phyloP scores from a whole-genome alignment of 2,888 invertebrate genomes.

The Heliconius sara region DNA sequence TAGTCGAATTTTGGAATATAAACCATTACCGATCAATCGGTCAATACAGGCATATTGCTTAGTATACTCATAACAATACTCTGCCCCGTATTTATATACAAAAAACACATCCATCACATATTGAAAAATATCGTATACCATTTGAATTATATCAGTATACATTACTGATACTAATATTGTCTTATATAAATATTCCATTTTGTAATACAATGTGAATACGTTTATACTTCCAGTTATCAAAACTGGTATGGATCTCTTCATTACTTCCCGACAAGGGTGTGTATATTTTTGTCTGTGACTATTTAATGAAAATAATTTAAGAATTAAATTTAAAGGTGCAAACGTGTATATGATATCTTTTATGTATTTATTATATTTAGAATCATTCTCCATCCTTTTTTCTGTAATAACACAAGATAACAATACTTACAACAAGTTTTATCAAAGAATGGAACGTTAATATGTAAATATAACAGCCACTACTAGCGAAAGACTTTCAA shows the following conservation, averaged over 20 bases:
- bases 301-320: constrained; percentile 62
- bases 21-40: constrained; percentile 55
- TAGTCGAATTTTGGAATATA: constrained; percentile 53
- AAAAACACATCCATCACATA: constrained; percentile 66
- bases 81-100: constrained; percentile 63
- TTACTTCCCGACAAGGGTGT: constrained; percentile 39
- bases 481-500: neutral
- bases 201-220: constrained; percentile 58
- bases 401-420: neutral
- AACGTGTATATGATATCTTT: constrained; percentile 53
- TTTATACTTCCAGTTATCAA: constrained; percentile 54
- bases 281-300: constrained; percentile 47
- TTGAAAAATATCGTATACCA: constrained; percentile 63
- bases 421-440: neutral
- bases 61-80: constrained; percentile 61
- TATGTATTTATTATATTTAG: constrained; percentile 40
- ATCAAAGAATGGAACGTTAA: neutral
- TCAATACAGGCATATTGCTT: constrained; percentile 65
- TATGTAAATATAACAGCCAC: neutral
- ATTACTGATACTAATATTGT: constrained; percentile 58
- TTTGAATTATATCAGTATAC: constrained; percentile 64
- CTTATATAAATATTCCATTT: constrained; percentile 55
- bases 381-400: neutral
- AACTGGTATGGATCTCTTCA: constrained; percentile 49
- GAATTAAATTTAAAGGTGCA: constrained; percentile 55